These are phyloP conservation scores for Girardia tigrina DNA, from an alignment of 2,888 invertebrate species.

Conservation along the genomic window DNA sequence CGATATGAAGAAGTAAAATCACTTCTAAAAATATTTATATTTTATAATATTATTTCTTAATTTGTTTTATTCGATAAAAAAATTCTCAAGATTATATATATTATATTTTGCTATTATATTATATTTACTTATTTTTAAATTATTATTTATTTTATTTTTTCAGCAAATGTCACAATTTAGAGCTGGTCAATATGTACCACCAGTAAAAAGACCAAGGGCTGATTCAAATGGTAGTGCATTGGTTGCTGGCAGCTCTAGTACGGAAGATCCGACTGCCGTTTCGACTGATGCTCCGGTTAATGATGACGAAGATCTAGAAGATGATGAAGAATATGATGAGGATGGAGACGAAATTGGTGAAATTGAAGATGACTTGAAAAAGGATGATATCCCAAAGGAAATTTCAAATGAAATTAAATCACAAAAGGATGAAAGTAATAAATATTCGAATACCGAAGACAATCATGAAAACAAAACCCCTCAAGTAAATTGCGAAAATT, in stretches of 20 bases:
- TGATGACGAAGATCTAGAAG: neutral
- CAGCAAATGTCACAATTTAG: slow-evolving; percentile 7
- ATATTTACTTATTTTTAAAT: too few relatives aligned
- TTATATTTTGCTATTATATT: too few relatives aligned
- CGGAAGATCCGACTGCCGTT: neutral
- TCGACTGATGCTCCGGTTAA: neutral
- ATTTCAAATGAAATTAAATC: neutral
- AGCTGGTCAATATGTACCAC: slow-evolving; percentile 4
- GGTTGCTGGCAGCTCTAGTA: neutral
- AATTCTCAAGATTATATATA: too few relatives aligned
- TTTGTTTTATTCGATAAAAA: too few relatives aligned
- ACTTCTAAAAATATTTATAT: too few relatives aligned
- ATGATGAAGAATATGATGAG: slow-evolving; percentile 15
- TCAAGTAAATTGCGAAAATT: neutral
- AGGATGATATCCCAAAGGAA: neutral
- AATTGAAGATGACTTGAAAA: neutral
- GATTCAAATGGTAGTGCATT: neutral
- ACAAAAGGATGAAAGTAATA: neutral
- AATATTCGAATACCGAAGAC: neutral
- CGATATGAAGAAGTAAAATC: slow-evolving; percentile 71
- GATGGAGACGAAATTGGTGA: neutral
- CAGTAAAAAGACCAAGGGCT: neutral
- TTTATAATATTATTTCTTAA: neutral
- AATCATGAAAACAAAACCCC: neutral
- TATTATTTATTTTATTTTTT: neutral